Percentiles rank a stretch among this genome's conserved stretches.
phyloP scores from a whole-genome alignment of 2,888 invertebrate genomes.

The Hecatera dysodea region DNA sequence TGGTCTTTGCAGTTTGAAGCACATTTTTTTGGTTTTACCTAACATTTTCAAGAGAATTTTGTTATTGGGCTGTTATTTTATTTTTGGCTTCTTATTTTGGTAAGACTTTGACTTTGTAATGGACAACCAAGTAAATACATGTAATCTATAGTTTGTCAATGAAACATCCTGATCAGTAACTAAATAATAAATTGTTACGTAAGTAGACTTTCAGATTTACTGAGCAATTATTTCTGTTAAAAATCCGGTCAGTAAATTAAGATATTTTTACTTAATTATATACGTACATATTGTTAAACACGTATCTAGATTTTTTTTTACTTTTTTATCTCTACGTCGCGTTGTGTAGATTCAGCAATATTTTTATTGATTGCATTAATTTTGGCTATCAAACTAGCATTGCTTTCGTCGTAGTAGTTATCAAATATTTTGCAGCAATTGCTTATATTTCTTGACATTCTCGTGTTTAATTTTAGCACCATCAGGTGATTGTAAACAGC shows the following conservation, averaged over 20 bases:
- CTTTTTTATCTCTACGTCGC: conserved; percentile 9
- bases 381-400: conserved; percentile 26
- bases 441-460: conserved; percentile 56
- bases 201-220: background rate
- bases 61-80: conserved; percentile 13
- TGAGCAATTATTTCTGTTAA: conserved; percentile 4
- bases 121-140: background rate
- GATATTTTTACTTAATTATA: conserved; percentile 4
- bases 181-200: background rate
- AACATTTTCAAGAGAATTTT: background rate
- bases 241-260: background rate
- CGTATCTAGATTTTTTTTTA: background rate
- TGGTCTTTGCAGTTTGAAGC: conserved; percentile 28
- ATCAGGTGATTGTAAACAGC: conserved; percentile 78
- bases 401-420: conserved; percentile 23
- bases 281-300: conserved; percentile 16
- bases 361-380: conserved; percentile 33
- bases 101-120: conserved; percentile 15
- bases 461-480: conserved; percentile 70
- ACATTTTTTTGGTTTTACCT: conserved; percentile 30
- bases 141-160: background rate
- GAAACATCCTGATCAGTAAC: background rate
- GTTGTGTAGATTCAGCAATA: conserved; percentile 10
- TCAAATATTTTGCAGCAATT: conserved; percentile 22
- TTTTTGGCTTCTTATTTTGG: conserved; percentile 37